Base-by-base conservation (phyloP, 2,797 vertebrate genomes). In the Onychomys torridus region DNA sequence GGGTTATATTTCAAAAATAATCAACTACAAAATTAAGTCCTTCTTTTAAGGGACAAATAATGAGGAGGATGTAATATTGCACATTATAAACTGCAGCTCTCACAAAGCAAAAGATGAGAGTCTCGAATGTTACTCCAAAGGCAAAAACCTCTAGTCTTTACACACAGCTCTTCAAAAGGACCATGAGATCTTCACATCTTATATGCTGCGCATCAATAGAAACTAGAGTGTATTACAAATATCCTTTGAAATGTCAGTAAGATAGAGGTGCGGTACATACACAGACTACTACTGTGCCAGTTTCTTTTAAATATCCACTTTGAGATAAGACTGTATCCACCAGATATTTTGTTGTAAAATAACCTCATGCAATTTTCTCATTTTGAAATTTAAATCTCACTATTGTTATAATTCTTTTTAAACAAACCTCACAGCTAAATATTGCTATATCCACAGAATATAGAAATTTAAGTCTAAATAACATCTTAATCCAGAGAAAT, bases 111-210 rank as follows among this genome's bases (percentile, higher is more conserved):
- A 94, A 84, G 37, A 57, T 87, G 8, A 59, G 14, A 91, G 83
- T 97, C 93, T 67, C 46, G 92, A 88, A 96, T 73, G 21, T 61
- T 78, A 97, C n/a, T 91, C 59, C 46, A 84, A 96, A 97, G 25
- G 89, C 14, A 94, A 89, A 55, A 81, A 55, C 25, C n/a, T 34
- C 88, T 94, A 81, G 89, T 92, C 79, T 86, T 90, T 86, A 96
- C 63, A 43, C 43, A 57, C 34, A 90, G 43, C 43, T 91, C 77
- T 95, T 96, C 61, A 89, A 86, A 95, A 90, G 29, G 13, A 65
- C 96, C 95, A 55, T 93, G 34, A 97, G 63, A 67, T 79, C 84
- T 78, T 96, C 75, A 95, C 40, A 46, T 88, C 79, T 71, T 91
- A 79, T 34, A 32, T 89, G 63, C n/a, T 96, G 7, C 79, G 95